Evolutionary conservation across 1,140 invertebrate genomes (phyloP), one percentile per base, ranked within the genome.

Genomic region (Carcinoscorpius rotundicauda): DNA sequence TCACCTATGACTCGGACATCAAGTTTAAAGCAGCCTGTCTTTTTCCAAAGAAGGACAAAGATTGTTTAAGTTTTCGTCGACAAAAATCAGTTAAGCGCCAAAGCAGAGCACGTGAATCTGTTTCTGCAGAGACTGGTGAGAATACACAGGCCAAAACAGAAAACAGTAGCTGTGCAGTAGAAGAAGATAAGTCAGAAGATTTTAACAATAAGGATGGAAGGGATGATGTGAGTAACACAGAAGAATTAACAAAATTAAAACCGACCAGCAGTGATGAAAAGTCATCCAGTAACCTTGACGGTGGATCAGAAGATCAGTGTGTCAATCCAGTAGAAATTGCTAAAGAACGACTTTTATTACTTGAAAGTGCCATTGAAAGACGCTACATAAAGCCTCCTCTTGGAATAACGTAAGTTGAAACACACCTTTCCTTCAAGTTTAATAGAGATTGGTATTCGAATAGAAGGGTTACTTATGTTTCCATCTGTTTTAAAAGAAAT

Each of bases 351-450:
- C 80, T 98, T 63, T 78, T 91, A 0, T 84, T 85, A 4, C 78
- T 97, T 5, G 93, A 97, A 77, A 84, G 86, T 4, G 89, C 90
- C 63, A 93, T 97, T 62, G 93, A 97, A 76, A 81, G 92, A 66
- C 79, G 95, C 69, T 98, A 97, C 76, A 79, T 97, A 53, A 95
- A 95, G 78, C 91, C 93, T 68, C 94, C 94, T 51, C 79, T 98
- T 29, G 92, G 90, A 60, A 82, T 84, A 67, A 84, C 81, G 84
- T 85, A 78, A 79, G 76, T 77, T 52, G 49, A 29, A 29, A 29
- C 29, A 2, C 29, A 29, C 29, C 29, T 29, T 29, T 29, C 29
- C 29, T 29, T 29, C 29, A 29, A 29, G 29, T 29, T 29, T 29
- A 29, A 29, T 29, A 29, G 29, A 29, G 29, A 29, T 29, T 29